These are phyloP conservation scores for Drosophila siamana DNA, from an alignment of 2,888 invertebrate species.

Conservation along the genomic window DNA sequence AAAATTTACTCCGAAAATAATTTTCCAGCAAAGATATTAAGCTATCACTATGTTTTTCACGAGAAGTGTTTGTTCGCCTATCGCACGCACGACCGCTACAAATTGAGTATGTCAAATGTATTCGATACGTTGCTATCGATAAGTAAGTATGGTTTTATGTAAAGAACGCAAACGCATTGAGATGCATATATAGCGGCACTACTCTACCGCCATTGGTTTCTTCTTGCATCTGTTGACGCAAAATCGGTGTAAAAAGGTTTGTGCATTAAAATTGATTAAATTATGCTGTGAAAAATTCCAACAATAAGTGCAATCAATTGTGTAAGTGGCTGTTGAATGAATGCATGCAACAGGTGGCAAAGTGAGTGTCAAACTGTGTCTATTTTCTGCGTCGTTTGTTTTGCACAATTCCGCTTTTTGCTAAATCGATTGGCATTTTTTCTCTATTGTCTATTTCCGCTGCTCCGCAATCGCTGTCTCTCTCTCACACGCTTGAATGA, in stretches of 20 bases:
- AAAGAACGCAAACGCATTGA: conserved; percentile 8
- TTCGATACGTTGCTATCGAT: conserved; percentile 29
- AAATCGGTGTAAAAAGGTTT: conserved; percentile 47
- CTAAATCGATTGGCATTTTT: conserved; percentile 79
- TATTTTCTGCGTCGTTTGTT: conserved; percentile 31
- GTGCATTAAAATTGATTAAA: conserved; percentile 33
- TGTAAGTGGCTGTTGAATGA: background rate
- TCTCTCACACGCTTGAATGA: conserved; percentile 52
- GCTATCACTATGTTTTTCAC: too few species aligned
- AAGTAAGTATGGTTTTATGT: conserved; percentile 16
- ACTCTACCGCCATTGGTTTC: conserved; percentile 69
- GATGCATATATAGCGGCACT: conserved; percentile 52
- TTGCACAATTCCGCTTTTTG: conserved; percentile 49
- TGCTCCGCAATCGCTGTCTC: conserved; percentile 47
- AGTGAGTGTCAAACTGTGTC: conserved; percentile 33
- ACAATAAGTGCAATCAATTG: conserved; percentile 22
- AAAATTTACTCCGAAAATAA: too few species aligned
- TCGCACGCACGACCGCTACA: background rate
- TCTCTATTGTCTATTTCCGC: conserved; percentile 75
- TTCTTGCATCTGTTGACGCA: conserved; percentile 66
- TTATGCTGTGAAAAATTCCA: conserved; percentile 19
- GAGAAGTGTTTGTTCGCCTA: too few species aligned
- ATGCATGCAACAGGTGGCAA: conserved; percentile 35
- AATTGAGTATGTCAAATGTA: background rate
- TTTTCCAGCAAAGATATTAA: too few species aligned